Evolutionary conservation across 2,113 vertebrate genomes (phyloP), one percentile per base, ranked within the genome.

Genomic region (Scytalopus superciliaris): DNA sequence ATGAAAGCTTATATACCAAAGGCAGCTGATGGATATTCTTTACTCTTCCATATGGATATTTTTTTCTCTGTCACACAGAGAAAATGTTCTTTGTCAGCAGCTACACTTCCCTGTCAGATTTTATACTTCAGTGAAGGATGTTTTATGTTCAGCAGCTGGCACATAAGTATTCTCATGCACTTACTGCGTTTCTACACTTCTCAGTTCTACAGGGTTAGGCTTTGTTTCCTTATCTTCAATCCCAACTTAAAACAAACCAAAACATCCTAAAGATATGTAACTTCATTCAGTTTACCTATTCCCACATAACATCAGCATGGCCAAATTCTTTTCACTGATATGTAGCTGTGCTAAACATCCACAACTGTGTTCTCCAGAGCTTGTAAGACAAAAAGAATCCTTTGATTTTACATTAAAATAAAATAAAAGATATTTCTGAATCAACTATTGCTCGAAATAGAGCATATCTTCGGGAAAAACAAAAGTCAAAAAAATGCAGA

Each of bases 81-180:
- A 89, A 96, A 96, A 89, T 60, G 14, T 42, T 87, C 89, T 94
- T 89, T 96, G 87, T 95, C 89, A 96, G 91, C 77, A 94, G 74
- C 89, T 93, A 69, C 60, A 49, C 66, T 94, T 95, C 27, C 40
- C 78, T 94, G 91, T 83, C 89, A 89, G 81, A 85, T 93, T 95
- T 96, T 91, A 91, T 76, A 95, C 87, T 70, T 95, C 69, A 91
- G 49, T 87, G 95, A 82, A 18, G 3, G 90, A 89, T 93, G 84
- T 66, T 97, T 96, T 85, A 94, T 96, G 91, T 66, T 91, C 81
- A 96, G 81, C 89, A 95, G 74, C 93, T 95, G 87, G 91, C 93
- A 89, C 23, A 2, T 83, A 66, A 91, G 80, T 62, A 79, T 76
- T 72, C 53, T 82, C 74, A 70, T 22, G 52, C 76, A 92, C 47